phyloP scores from a whole-genome alignment of 2,797 vertebrate genomes.

The Sebastolobus altivelis region DNA sequence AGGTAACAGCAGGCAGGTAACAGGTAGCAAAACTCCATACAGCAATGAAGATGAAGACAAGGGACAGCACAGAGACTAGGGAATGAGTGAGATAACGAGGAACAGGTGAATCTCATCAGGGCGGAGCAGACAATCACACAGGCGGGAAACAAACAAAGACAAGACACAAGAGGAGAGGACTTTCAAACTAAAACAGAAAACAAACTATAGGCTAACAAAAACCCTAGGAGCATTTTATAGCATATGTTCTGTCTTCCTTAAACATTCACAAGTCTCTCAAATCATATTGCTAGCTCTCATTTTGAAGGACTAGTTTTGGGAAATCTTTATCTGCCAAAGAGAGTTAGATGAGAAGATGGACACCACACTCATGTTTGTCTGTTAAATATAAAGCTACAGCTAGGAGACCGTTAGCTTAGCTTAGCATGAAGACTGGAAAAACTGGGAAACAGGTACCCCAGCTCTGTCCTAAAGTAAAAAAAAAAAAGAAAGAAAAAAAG shows the following conservation, averaged over 20 bases:
- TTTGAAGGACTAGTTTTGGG: background rate
- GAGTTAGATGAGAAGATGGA: background rate
- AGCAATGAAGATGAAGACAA: no score
- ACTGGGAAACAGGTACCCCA: background rate
- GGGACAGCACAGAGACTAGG: background rate
- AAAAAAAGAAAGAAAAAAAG: background rate
- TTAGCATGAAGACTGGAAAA: background rate
- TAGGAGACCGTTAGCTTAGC: background rate
- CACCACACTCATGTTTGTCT: background rate
- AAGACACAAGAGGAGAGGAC: background rate
- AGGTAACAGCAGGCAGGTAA: background rate
- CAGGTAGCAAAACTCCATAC: background rate
- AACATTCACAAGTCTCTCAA: background rate
- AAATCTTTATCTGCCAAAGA: background rate
- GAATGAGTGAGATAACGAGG: background rate
- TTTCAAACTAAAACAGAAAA: background rate
- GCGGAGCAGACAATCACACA: background rate
- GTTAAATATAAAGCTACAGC: background rate
- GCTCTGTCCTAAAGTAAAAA: background rate
- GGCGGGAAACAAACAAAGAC: background rate
- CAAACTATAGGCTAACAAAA: no score
- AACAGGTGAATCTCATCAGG: background rate
- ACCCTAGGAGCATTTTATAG: no score
- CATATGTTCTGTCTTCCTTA: background rate
- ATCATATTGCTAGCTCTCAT: background rate